Percentiles rank a stretch among this genome's conserved stretches.
Conservation (phyloP, 1,140 invertebrate genomes). For the Nylanderia fulva region DNA sequence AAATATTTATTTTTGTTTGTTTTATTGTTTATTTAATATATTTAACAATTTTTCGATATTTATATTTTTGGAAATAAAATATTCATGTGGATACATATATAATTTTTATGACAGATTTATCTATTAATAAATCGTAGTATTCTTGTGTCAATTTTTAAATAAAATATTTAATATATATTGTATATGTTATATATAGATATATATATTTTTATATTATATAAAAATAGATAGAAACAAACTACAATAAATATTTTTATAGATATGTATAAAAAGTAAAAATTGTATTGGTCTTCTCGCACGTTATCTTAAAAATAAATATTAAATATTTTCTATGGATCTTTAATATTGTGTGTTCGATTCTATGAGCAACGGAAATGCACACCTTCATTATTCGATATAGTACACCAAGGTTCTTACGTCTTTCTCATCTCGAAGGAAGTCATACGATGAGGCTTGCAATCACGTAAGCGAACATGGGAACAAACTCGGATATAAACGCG, state of each 20-base stretch:
- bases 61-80: not conserved
- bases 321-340: not conserved
- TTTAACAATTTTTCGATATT: not conserved
- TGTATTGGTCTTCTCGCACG: not conserved
- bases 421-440: constrained; percentile 23
- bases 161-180: not conserved
- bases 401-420: constrained; percentile 34
- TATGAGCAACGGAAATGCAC: constrained; percentile 31
- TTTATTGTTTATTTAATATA: not conserved
- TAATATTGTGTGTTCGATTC: constrained; percentile 8
- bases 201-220: no score
- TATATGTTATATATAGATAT: no score
- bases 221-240: not conserved
- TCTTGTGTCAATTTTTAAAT: not conserved
- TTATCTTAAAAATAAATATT: not conserved
- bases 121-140: not conserved
- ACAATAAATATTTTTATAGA: not conserved
- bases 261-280: not conserved
- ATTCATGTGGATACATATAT: not conserved
- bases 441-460: constrained; percentile 63
- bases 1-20: constrained; percentile 1
- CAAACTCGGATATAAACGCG: constrained; percentile 47
- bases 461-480: constrained; percentile 56
- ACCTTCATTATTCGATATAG: constrained; percentile 25
- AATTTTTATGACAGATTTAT: not conserved